Conservation (phyloP, 2,797 vertebrate genomes). For the Percopsis omiscomaycus region DNA sequence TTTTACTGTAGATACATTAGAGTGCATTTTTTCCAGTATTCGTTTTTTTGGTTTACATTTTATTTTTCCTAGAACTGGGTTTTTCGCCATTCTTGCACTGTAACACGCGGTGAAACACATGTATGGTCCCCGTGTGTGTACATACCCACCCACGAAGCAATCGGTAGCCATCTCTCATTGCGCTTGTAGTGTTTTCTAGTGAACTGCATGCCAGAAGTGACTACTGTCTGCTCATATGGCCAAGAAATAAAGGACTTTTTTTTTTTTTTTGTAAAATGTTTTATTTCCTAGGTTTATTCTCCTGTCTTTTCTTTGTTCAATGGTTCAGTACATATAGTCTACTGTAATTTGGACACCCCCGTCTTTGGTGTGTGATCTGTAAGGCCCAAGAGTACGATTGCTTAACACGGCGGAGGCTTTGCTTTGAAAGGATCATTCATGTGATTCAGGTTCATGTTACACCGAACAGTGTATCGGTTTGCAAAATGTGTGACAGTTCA, state of each 20-base stretch:
- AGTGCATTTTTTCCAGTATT: constrained; percentile 56
- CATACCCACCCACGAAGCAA: constrained; percentile 77
- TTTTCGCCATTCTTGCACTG: constrained; percentile 54
- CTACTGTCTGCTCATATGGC: constrained; percentile 86
- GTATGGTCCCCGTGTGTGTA: constrained; percentile 66
- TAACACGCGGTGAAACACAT: constrained; percentile 63
- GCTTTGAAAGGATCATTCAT: constrained; percentile 52
- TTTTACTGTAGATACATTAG: constrained; percentile 78
- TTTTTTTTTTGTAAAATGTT: constrained; percentile 40
- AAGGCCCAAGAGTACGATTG: constrained; percentile 35
- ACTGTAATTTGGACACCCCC: constrained; percentile 14
- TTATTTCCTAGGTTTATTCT: constrained; percentile 49
- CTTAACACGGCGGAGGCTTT: constrained; percentile 30
- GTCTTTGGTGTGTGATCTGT: constrained; percentile 33
- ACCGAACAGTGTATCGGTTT: constrained; percentile 56
- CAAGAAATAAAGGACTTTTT: constrained; percentile 91
- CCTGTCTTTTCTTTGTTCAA: constrained; percentile 6
- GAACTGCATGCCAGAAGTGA: constrained; percentile 91
- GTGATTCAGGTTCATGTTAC: constrained; percentile 59
- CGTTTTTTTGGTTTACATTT: constrained; percentile 48
- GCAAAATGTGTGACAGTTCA: constrained; percentile 65
- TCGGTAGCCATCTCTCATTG: constrained; percentile 83
- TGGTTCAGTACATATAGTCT: constrained; percentile 19
- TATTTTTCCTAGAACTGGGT: constrained; percentile 42
- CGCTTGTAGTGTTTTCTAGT: constrained; percentile 87